A percentile compares a stretch with the other conserved stretches of the same genome.
Evolutionary conservation across 2,888 invertebrate genomes (phyloP).

Genomic region (Heliconius erato): DNA sequence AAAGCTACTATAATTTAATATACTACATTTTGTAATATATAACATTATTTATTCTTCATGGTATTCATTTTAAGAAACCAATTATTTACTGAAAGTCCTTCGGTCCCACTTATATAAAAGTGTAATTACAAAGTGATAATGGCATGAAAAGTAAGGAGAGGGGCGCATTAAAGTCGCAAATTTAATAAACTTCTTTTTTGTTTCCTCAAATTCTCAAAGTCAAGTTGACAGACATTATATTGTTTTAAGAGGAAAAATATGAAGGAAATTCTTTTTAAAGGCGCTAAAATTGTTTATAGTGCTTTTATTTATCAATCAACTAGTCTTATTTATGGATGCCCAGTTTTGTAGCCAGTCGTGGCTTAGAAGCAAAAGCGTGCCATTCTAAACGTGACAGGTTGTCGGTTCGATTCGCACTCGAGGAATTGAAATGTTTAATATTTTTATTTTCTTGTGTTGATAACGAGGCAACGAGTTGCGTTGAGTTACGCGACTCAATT

Average conservation of each 20-base stretch:
- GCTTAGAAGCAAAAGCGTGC: too few relatives aligned
- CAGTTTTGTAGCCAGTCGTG: too few relatives aligned
- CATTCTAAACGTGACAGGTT: too few relatives aligned
- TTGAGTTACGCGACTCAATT: too few relatives aligned
- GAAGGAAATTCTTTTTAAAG: background rate
- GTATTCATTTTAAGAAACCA: background rate
- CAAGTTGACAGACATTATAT: slow-evolving; percentile 14
- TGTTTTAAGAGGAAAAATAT: slow-evolving; percentile 11
- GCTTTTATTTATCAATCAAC: background rate
- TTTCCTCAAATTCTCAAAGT: slow-evolving; percentile 5
- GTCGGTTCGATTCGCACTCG: too few relatives aligned
- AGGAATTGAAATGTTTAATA: too few relatives aligned
- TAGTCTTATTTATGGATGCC: too few relatives aligned
- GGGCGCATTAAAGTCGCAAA: slow-evolving; percentile 11
- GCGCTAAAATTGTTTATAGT: background rate
- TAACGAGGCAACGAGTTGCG: too few relatives aligned
- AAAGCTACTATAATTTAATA: background rate
- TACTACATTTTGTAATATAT: background rate
- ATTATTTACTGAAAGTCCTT: slow-evolving; percentile 4
- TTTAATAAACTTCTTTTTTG: slow-evolving; percentile 21
- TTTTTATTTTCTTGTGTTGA: too few relatives aligned
- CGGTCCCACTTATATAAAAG: slow-evolving; percentile 7
- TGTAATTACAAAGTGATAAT: slow-evolving; percentile 25
- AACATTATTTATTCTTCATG: background rate
- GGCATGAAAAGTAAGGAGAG: slow-evolving; percentile 7